phyloP scores from a whole-genome alignment of 2,113 vertebrate genomes.

The Neodon shergylaensis region DNA sequence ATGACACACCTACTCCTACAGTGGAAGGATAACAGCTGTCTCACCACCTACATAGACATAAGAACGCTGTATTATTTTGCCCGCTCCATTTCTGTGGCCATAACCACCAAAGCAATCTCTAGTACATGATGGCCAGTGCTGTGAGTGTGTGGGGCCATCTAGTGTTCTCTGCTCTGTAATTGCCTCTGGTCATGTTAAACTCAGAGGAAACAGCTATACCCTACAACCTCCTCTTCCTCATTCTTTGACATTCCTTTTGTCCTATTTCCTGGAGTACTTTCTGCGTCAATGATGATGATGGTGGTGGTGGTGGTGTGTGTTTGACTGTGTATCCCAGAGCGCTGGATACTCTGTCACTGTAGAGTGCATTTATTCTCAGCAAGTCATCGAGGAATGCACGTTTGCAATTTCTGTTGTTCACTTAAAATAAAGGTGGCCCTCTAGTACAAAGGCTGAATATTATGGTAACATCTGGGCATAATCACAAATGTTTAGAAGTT shows the following conservation, averaged over 20 bases:
- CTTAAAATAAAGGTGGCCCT: not conserved
- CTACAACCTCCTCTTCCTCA: not conserved
- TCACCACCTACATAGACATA: not conserved
- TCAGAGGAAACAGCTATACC: not conserved
- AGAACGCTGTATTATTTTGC: not conserved
- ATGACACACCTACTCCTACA: not conserved
- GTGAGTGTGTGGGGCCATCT: not conserved
- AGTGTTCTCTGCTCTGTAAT: not conserved
- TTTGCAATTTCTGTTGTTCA: not conserved
- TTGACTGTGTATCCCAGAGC: not conserved
- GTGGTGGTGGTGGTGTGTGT: not conserved
- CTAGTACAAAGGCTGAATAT: not conserved
- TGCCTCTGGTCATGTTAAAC: not conserved
- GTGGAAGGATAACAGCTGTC: not conserved
- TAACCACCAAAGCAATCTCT: not conserved
- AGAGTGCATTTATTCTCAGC: not conserved
- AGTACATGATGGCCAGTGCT: not conserved
- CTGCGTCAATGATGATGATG: not conserved
- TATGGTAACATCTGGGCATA: not conserved
- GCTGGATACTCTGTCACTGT: not conserved
- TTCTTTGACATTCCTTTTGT: not conserved
- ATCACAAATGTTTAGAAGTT: not conserved
- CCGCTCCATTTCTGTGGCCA: not conserved
- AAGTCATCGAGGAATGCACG: not conserved
- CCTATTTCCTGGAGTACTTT: not conserved